Evolutionary conservation across 2,888 invertebrate genomes (phyloP).

Genomic region (Ganaspis brasiliensis): DNA sequence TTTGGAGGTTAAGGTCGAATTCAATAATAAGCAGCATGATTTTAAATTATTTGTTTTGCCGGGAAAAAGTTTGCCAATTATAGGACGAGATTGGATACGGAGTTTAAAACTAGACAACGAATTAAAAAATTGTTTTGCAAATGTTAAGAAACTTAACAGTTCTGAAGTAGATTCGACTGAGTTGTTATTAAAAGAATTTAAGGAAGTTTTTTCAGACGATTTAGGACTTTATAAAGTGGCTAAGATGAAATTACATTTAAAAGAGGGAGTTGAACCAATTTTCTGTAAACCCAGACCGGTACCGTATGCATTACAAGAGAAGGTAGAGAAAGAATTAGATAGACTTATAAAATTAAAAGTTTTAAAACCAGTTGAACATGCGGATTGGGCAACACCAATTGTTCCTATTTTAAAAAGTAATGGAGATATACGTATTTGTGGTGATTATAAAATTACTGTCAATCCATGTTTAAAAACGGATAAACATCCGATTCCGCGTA

Average conservation of each 20-base stretch:
- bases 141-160: slow-evolving; percentile 9
- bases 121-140: neutral
- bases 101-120: slow-evolving; percentile 15
- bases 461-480: slow-evolving; percentile 66
- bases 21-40: neutral
- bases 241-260: slow-evolving; percentile 51
- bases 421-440: slow-evolving; percentile 70
- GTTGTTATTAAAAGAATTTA: slow-evolving; percentile 19
- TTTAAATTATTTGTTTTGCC: slow-evolving; percentile 47
- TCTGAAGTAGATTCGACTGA: neutral
- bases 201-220: slow-evolving; percentile 45
- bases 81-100: slow-evolving; percentile 44
- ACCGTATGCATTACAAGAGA: slow-evolving; percentile 63
- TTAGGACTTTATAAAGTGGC: slow-evolving; percentile 50
- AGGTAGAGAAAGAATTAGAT: slow-evolving; percentile 63
- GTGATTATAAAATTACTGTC: slow-evolving; percentile 71
- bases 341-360: slow-evolving; percentile 57
- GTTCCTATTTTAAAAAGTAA: slow-evolving; percentile 73
- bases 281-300: slow-evolving; percentile 61
- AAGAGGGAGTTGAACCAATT: slow-evolving; percentile 52
- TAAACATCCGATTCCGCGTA: slow-evolving; percentile 59
- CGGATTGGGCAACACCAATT: slow-evolving; percentile 72
- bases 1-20: slow-evolving; percentile 47
- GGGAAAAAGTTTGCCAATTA: slow-evolving; percentile 40
- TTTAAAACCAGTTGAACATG: slow-evolving; percentile 59